These are phyloP conservation scores for Hydra vulgaris DNA, from an alignment of 30 jellyfish, hydroid and myxozoan genomes.

Conservation along the genomic window DNA sequence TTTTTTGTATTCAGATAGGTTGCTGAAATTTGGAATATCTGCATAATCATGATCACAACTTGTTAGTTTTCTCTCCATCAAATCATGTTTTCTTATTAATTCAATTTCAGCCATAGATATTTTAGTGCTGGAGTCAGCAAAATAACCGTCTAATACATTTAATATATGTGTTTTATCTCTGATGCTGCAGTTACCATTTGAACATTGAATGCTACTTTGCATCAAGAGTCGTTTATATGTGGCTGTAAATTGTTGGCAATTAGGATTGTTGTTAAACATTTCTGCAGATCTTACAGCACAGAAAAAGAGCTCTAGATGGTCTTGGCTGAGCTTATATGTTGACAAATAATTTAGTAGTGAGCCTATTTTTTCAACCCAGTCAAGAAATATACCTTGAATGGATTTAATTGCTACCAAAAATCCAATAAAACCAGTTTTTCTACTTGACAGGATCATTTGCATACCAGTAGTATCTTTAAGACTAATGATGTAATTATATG, in stretches of 20 bases:
- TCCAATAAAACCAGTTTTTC: too few relatives aligned
- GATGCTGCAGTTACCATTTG: neutral
- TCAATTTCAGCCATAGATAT: conserved; percentile 26
- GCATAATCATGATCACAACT: conserved; percentile 35
- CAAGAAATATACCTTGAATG: too few relatives aligned
- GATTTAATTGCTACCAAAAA: too few relatives aligned
- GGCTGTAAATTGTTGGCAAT: conserved; percentile 30
- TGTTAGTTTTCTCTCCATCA: conserved; percentile 12
- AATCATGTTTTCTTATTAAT: conserved; percentile 27
- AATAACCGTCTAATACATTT: neutral
- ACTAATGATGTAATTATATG: conserved; percentile 16
- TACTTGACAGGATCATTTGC: conserved; percentile 20
- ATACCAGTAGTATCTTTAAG: conserved; percentile 34
- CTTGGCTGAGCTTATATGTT: too few relatives aligned
- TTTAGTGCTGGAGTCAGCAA: neutral
- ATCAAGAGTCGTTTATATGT: conserved; percentile 13
- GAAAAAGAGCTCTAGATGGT: too few relatives aligned
- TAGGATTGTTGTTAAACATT: conserved; percentile 38
- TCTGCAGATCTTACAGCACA: conserved; percentile 47
- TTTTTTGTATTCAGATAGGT: conserved; percentile 32
- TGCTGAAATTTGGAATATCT: conserved; percentile 19
- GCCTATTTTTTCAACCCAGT: too few relatives aligned
- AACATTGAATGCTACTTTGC: conserved; percentile 5
- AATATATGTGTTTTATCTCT: neutral
- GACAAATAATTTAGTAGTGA: too few relatives aligned